Evolutionary conservation across 2,113 vertebrate species (phyloP).

Genomic region (Pomatorhinus ruficollis): DNA sequence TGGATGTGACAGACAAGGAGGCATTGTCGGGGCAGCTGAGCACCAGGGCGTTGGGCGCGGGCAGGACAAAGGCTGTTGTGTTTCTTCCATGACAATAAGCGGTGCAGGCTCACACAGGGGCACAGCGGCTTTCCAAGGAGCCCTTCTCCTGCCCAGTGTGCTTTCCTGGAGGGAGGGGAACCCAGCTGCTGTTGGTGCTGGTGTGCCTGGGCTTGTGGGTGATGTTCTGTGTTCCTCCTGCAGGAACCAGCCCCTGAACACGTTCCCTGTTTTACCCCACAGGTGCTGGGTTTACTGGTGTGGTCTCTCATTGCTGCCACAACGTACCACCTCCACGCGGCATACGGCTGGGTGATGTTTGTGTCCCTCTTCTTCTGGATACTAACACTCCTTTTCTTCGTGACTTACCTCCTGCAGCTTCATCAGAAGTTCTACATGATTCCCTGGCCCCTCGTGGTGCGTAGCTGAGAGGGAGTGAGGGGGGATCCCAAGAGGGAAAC

Average conservation of each 20-base stretch:
- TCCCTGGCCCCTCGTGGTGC: constrained; percentile 86
- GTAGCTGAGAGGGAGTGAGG: neutral
- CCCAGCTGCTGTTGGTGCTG: fast-evolving
- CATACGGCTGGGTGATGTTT: constrained; percentile 92
- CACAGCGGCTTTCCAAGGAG: neutral
- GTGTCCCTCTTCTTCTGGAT: constrained; percentile 89
- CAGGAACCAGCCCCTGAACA: neutral
- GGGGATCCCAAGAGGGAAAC: neutral
- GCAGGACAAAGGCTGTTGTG: constrained; percentile 72
- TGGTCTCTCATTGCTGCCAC: constrained; percentile 85
- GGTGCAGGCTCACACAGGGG: neutral
- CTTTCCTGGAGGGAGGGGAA: neutral
- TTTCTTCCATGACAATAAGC: constrained; percentile 1
- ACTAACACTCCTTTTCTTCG: constrained; percentile 82
- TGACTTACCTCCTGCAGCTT: constrained; percentile 77
- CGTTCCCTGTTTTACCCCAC: neutral
- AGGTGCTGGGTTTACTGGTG: constrained; percentile 88
- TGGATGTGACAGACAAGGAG: neutral
- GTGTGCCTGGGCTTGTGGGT: fast-evolving
- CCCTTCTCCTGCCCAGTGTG: neutral
- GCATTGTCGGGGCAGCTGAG: neutral
- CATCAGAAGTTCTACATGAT: constrained; percentile 70
- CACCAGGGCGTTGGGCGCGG: neutral
- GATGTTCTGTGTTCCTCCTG: neutral
- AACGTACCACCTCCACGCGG: neutral